Evolutionary conservation across 2,797 vertebrate species (phyloP).

Genomic region (Kryptolebias ocellatus): DNA sequence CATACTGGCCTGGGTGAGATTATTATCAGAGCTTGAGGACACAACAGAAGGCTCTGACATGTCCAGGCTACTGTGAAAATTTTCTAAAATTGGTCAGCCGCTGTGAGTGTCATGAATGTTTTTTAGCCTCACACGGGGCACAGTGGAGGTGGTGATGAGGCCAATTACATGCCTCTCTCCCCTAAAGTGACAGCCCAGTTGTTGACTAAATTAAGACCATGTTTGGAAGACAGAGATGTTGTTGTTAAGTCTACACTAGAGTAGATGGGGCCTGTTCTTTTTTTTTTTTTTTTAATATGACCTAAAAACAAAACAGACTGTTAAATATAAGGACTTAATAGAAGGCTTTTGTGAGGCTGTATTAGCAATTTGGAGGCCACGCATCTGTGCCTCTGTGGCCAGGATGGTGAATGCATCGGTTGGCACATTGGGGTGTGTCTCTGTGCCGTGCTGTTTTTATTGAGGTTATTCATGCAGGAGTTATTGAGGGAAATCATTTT

Average conservation of each 20-base stretch:
- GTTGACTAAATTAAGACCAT: constrained; percentile 38
- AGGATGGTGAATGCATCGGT: constrained; percentile 21
- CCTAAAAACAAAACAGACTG: constrained; percentile 14
- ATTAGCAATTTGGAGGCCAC: not conserved
- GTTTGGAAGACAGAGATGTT: constrained; percentile 29
- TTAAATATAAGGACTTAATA: not conserved
- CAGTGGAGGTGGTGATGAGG: constrained; percentile 46
- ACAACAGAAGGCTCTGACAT: constrained; percentile 46
- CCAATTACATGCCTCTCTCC: constrained; percentile 35
- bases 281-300: constrained; percentile 24
- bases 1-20: constrained; percentile 49
- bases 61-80: constrained; percentile 50
- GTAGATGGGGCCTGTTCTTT: not conserved
- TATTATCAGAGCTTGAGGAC: constrained; percentile 52
- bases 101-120: constrained; percentile 47
- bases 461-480: constrained; percentile 77
- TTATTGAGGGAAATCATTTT: constrained; percentile 81
- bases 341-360: constrained; percentile 8
- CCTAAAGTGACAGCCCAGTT: constrained; percentile 36
- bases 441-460: constrained; percentile 70
- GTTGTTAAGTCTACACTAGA: constrained; percentile 5
- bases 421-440: constrained; percentile 39
- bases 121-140: constrained; percentile 45
- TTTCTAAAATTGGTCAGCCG: constrained; percentile 55
- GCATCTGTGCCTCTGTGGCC: constrained; percentile 14